phyloP scores from a whole-genome alignment of 2,113 vertebrate genomes.

The Ancistrus triradiatus region DNA sequence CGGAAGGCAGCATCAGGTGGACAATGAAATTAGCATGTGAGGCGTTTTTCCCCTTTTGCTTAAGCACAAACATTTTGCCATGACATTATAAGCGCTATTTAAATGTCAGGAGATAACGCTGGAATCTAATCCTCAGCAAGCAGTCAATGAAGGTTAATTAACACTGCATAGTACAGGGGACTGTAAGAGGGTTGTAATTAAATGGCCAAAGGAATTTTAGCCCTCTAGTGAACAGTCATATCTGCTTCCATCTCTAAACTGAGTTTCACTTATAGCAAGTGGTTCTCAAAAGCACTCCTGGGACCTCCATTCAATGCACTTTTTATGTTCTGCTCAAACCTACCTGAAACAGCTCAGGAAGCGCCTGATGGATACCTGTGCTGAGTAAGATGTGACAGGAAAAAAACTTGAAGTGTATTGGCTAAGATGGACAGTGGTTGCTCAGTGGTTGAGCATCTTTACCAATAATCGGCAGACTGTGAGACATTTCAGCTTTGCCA shows the following conservation, averaged over 20 bases:
- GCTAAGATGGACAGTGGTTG: too few relatives aligned
- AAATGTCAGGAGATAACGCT: conserved; percentile 65
- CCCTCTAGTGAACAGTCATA: conserved; percentile 15
- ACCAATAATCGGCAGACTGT: too few relatives aligned
- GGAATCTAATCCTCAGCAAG: conserved; percentile 57
- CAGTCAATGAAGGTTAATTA: conserved; percentile 74
- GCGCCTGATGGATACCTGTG: too few relatives aligned
- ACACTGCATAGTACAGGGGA: conserved; percentile 55
- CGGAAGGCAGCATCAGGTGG: not conserved
- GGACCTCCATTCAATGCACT: not conserved
- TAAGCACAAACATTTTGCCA: conserved; percentile 46
- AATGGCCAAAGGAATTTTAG: conserved; percentile 49
- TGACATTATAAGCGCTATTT: conserved; percentile 59
- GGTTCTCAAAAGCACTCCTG: not conserved
- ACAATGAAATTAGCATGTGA: conserved; percentile 30
- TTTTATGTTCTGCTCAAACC: not conserved
- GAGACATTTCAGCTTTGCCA: too few relatives aligned
- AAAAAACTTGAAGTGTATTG: too few relatives aligned
- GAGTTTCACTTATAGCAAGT: not conserved
- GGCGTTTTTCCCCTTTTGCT: conserved; percentile 15
- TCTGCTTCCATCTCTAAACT: not conserved
- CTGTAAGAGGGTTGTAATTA: conserved; percentile 48
- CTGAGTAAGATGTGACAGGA: too few relatives aligned
- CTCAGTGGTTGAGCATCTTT: too few relatives aligned
- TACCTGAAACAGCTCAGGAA: not conserved